Evolutionary conservation across 1,140 invertebrate species (phyloP).

Genomic region (Cecropterus lyciades): DNA sequence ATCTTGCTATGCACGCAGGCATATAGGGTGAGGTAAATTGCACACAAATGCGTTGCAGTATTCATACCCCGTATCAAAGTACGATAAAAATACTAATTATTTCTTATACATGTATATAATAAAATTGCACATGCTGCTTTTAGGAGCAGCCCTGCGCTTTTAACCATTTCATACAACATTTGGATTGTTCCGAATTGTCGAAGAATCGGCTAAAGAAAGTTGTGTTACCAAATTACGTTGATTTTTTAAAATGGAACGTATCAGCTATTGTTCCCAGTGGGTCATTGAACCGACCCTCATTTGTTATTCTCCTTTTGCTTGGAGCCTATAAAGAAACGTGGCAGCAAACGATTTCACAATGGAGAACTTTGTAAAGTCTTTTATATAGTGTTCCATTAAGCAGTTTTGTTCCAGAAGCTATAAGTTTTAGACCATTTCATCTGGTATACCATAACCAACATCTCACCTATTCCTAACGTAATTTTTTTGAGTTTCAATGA

Average conservation of each 20-base stretch:
- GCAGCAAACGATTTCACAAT: neutral
- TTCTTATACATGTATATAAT: too few relatives aligned
- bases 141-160: neutral
- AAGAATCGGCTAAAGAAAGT: slow-evolving; percentile 40
- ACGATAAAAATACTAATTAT: too few relatives aligned
- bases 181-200: slow-evolving; percentile 66
- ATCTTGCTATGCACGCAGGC: too few relatives aligned
- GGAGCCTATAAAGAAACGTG: neutral
- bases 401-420: too few relatives aligned
- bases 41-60: too few relatives aligned
- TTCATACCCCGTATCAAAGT: too few relatives aligned
- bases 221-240: slow-evolving; percentile 61
- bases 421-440: too few relatives aligned
- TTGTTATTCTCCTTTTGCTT: neutral
- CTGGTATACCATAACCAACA: too few relatives aligned
- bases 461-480: too few relatives aligned
- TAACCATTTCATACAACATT: slow-evolving; percentile 28
- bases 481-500: too few relatives aligned
- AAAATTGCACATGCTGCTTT: too few relatives aligned
- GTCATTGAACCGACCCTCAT: neutral
- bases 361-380: neutral
- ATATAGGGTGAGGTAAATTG: too few relatives aligned
- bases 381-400: neutral
- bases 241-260: slow-evolving; percentile 48
- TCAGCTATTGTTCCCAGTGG: neutral